A percentile compares a stretch with the other conserved stretches of the same genome.
Evolutionary conservation across 2,113 vertebrate species (phyloP).

Genomic region (Dunckerocampus dactyliophorus): DNA sequence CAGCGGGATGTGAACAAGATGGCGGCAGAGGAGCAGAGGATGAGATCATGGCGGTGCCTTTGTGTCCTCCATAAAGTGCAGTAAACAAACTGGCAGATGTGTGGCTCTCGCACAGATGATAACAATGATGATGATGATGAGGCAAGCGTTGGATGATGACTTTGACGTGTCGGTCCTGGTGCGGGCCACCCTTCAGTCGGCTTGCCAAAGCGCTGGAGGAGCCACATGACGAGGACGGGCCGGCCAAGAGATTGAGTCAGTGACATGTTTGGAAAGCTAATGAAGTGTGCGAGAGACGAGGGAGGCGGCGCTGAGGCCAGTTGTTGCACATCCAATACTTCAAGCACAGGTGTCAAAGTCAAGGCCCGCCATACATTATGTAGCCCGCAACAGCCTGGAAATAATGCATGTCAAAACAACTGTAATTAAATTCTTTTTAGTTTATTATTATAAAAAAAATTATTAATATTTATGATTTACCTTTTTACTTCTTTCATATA

Average conservation of each 20-base stretch:
- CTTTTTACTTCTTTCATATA: too few relatives aligned
- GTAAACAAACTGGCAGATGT: too few relatives aligned
- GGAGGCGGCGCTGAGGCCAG: slow-evolving; percentile 3
- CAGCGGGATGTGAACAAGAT: background rate
- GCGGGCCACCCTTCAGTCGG: slow-evolving; percentile 28
- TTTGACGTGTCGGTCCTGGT: slow-evolving; percentile 25
- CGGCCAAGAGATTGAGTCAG: slow-evolving; percentile 40
- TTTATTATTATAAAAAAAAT: too few relatives aligned
- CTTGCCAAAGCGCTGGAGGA: slow-evolving; percentile 36
- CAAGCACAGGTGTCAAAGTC: too few relatives aligned
- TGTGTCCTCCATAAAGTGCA: background rate
- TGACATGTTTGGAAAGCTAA: slow-evolving; percentile 60
- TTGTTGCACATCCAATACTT: slow-evolving; percentile 25
- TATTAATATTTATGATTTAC: too few relatives aligned
- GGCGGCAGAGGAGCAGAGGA: background rate
- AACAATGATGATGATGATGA: slow-evolving; percentile 17
- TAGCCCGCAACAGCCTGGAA: too few relatives aligned
- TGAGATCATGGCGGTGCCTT: background rate
- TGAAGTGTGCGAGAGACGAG: slow-evolving; percentile 55
- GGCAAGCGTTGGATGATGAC: slow-evolving; percentile 43
- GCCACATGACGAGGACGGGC: slow-evolving; percentile 25
- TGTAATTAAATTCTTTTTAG: too few relatives aligned
- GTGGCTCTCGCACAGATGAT: background rate
- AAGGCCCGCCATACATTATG: too few relatives aligned
- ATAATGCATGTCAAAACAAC: background rate